Conservation (phyloP, 1,140 invertebrate genomes). For the Oppia nitens region DNA sequence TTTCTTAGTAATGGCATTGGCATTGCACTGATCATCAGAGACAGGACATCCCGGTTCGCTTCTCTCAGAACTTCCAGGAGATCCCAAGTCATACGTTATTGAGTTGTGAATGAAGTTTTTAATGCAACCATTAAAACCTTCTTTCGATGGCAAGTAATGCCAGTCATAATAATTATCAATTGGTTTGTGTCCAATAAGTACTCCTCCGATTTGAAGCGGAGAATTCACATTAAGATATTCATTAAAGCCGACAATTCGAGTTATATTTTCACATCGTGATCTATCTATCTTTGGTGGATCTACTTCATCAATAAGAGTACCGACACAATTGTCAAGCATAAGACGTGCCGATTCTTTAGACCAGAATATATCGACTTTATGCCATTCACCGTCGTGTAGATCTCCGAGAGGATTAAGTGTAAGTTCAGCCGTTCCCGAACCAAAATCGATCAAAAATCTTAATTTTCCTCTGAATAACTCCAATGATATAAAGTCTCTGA, state of each 20-base stretch:
- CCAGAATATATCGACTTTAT: conserved; percentile 86
- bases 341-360: conserved; percentile 67
- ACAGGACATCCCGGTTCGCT: conserved; percentile 21
- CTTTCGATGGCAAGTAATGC: conserved; percentile 27
- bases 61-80: conserved; percentile 20
- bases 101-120: conserved; percentile 88
- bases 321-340: conserved; percentile 78
- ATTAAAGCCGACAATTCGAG: conserved; percentile 78
- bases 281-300: conserved; percentile 63
- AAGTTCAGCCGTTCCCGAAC: conserved; percentile 75
- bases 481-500: conserved; percentile 74
- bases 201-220: conserved; percentile 77
- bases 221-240: conserved; percentile 92
- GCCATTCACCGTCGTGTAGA: conserved; percentile 87
- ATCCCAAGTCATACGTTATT: conserved; percentile 37
- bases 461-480: conserved; percentile 81
- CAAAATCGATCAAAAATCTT: conserved; percentile 77
- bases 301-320: conserved; percentile 61
- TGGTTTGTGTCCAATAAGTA: conserved; percentile 57
- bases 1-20: conserved; percentile 17
- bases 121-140: conserved; percentile 86
- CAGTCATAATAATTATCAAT: conserved; percentile 45
- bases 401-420: conserved; percentile 67
- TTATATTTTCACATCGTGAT: conserved; percentile 65
- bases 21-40: conserved; percentile 21